Evolutionary conservation across 2,888 invertebrate species (phyloP).

Genomic region (Drosophila nigricruria): DNA sequence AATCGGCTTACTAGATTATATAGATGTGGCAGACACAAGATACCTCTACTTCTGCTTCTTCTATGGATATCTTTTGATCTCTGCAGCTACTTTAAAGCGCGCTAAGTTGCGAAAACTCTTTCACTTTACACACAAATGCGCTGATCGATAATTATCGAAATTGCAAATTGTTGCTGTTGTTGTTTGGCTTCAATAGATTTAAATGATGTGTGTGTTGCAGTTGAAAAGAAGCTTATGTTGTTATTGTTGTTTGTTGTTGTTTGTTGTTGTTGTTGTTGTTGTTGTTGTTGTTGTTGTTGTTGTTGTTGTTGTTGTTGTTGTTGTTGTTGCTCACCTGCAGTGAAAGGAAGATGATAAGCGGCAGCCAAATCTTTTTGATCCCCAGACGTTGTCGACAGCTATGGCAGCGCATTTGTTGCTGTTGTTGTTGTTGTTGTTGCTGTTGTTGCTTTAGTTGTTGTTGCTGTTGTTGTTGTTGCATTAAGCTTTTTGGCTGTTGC

Average conservation of each 20-base stretch:
- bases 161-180: slow-evolving; percentile 32
- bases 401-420: slow-evolving; percentile 47
- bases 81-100: slow-evolving; percentile 7
- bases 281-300: slow-evolving; percentile 20
- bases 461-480: slow-evolving; percentile 17
- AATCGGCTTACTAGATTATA: background rate
- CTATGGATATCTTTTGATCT: background rate
- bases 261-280: slow-evolving; percentile 20
- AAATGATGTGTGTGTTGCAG: slow-evolving; percentile 44
- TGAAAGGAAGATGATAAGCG: slow-evolving; percentile 83
- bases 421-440: slow-evolving; percentile 36
- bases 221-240: slow-evolving; percentile 25
- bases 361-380: slow-evolving; percentile 82
- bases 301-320: slow-evolving; percentile 22
- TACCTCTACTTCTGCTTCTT: background rate
- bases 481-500: slow-evolving; percentile 29
- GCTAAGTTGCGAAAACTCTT: slow-evolving; percentile 38
- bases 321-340: slow-evolving; percentile 81
- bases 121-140: slow-evolving; percentile 28
- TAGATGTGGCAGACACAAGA: no score
- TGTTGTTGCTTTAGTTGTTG: slow-evolving; percentile 23
- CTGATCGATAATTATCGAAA: slow-evolving; percentile 46
- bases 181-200: slow-evolving; percentile 44
- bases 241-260: slow-evolving; percentile 2
- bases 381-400: slow-evolving; percentile 70